Percentiles rank a stretch among this genome's conserved stretches.
These are phyloP conservation scores for Tigriopus japonicus DNA, from an alignment of 1,140 invertebrate genomes.

Conservation along the genomic window DNA sequence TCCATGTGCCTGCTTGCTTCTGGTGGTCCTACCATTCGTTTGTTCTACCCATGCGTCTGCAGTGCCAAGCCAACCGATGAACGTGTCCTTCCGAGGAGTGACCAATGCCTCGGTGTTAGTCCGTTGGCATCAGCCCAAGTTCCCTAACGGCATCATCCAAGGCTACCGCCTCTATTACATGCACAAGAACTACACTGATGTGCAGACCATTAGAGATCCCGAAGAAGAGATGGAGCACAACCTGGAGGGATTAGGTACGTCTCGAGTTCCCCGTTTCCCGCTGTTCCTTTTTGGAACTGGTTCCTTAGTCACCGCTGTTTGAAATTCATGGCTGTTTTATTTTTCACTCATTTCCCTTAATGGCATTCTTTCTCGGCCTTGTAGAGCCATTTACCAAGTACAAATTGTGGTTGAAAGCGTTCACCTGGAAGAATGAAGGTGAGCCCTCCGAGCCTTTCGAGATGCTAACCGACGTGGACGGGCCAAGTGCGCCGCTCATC, in stretches of 20 bases:
- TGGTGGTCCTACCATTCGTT: too few species aligned
- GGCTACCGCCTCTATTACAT: conserved; percentile 50
- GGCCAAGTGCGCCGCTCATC: conserved; percentile 8
- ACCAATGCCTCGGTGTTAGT: conserved; percentile 51
- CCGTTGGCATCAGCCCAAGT: conserved; percentile 51
- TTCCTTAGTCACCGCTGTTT: too few species aligned
- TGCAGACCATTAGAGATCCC: conserved; percentile 34
- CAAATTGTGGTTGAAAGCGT: conserved; percentile 64
- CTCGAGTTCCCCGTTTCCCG: too few species aligned
- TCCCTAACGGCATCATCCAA: conserved; percentile 43
- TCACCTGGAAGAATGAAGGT: conserved; percentile 47
- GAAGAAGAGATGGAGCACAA: conserved; percentile 22
- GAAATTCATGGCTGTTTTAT: too few species aligned
- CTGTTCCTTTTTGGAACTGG: too few species aligned
- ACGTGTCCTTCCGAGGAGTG: conserved; percentile 49
- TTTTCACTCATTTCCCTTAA: too few species aligned
- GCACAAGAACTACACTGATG: conserved; percentile 43
- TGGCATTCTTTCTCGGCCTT: conserved; percentile 21
- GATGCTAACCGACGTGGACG: conserved; percentile 13
- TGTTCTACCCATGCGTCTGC: conserved; percentile 14
- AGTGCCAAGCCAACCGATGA: conserved; percentile 60
- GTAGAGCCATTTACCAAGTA: conserved; percentile 60
- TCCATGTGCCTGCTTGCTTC: too few species aligned
- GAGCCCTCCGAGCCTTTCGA: conserved; percentile 33
- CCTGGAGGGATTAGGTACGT: conserved; percentile 15